phyloP scores from a whole-genome alignment of 1,140 invertebrate species.

The Drosophila nigrodunni region DNA sequence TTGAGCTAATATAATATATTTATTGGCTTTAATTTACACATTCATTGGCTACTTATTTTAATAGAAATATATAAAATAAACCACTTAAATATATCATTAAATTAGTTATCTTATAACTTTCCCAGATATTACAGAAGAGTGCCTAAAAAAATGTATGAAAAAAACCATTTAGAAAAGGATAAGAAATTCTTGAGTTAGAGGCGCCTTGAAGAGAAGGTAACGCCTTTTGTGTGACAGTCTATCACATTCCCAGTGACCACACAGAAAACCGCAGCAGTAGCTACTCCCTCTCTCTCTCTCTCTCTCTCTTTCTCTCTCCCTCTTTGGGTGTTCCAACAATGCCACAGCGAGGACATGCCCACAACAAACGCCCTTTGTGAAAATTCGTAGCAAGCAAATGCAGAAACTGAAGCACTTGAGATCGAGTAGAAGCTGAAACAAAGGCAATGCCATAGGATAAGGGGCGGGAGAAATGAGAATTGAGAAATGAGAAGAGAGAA shows the following conservation, averaged over 20 bases:
- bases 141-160: no score
- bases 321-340: constrained; percentile 3
- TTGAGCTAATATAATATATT: no score
- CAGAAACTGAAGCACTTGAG: constrained; percentile 12
- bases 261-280: not conserved
- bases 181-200: not conserved
- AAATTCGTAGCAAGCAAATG: not conserved
- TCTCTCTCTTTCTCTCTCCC: not conserved
- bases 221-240: not conserved
- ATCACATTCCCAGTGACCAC: constrained; percentile 3
- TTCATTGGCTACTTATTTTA: no score
- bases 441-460: not conserved
- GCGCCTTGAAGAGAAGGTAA: not conserved
- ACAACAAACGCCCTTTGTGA: constrained; percentile 27
- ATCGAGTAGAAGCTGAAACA: constrained; percentile 14
- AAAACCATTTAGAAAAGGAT: not conserved
- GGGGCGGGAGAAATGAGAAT: constrained; percentile 4
- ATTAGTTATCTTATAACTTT: no score
- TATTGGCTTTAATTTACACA: no score
- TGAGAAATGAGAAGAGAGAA: not conserved
- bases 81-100: no score
- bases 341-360: constrained; percentile 1
- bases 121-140: no score
- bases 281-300: no score
- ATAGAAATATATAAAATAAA: no score